Evolutionary conservation across 2,888 invertebrate species (phyloP).

Genomic region (Elysia crispata): DNA sequence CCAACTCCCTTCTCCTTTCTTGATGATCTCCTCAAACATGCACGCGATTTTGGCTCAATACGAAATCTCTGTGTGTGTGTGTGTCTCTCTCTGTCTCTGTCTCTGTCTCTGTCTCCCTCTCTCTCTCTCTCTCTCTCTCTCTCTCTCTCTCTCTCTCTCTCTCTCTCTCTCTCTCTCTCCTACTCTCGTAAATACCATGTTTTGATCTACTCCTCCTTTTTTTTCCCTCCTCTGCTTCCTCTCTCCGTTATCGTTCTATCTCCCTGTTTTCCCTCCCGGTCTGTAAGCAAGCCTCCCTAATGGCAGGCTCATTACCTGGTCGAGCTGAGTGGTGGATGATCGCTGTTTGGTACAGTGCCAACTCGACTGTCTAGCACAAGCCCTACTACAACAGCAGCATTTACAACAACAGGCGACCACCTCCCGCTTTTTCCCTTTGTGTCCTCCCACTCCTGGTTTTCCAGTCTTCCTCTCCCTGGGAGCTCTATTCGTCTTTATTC

Average conservation of each 20-base stretch:
- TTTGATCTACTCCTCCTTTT: background rate
- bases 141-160: constrained; percentile 32
- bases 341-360: no score
- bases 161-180: background rate
- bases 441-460: no score
- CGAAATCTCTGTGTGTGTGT: no score
- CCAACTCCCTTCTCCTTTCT: no score
- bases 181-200: background rate
- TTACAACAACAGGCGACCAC: no score
- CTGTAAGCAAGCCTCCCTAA: background rate
- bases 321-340: background rate
- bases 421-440: no score
- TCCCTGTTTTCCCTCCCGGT: background rate
- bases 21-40: no score
- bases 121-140: constrained; percentile 28
- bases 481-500: no score
- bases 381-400: no score
- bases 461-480: no score
- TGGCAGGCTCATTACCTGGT: background rate
- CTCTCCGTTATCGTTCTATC: background rate
- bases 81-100: background rate
- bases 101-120: background rate
- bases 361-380: no score
- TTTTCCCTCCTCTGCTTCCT: background rate
- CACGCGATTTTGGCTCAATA: no score